Conservation (phyloP, 2,113 vertebrate genomes). For the Pagrus major region DNA sequence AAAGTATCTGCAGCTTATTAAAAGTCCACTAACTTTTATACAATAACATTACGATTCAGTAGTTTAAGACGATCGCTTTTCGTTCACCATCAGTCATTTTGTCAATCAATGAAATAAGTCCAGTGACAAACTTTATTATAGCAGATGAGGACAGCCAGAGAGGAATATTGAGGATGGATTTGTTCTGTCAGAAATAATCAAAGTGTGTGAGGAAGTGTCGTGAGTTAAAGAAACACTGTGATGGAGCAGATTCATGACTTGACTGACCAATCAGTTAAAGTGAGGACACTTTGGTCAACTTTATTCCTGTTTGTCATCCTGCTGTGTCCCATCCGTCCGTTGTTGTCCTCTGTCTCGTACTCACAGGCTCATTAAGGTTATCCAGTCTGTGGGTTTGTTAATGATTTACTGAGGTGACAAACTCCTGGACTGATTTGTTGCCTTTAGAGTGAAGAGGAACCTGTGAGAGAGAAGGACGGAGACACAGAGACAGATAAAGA, state of each 20-base stretch:
- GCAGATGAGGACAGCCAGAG: no score
- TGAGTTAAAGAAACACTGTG: not conserved
- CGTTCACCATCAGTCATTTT: no score
- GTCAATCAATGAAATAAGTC: no score
- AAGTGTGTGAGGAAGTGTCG: not conserved
- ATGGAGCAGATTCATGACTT: constrained; percentile 9
- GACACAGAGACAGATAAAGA: constrained; percentile 30
- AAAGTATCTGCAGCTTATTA: no score
- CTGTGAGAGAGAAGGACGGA: not conserved
- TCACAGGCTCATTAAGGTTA: not conserved
- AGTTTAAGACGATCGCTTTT: no score
- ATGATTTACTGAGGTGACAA: constrained; percentile 16
- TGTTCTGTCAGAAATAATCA: not conserved
- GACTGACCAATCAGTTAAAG: constrained; percentile 7
- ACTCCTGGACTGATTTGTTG: not conserved
- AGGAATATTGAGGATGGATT: no score
- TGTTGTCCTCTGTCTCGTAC: not conserved
- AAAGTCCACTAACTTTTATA: no score
- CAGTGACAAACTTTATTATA: no score
- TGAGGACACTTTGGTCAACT: constrained; percentile 5
- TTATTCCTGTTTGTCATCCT: not conserved
- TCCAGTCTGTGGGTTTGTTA: not conserved
- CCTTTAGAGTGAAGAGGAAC: constrained; percentile 6
- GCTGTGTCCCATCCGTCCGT: not conserved
- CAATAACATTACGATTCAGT: no score